These are phyloP conservation scores for Xiphydria camelus DNA, from an alignment of 2,888 invertebrate genomes.

Conservation along the genomic window DNA sequence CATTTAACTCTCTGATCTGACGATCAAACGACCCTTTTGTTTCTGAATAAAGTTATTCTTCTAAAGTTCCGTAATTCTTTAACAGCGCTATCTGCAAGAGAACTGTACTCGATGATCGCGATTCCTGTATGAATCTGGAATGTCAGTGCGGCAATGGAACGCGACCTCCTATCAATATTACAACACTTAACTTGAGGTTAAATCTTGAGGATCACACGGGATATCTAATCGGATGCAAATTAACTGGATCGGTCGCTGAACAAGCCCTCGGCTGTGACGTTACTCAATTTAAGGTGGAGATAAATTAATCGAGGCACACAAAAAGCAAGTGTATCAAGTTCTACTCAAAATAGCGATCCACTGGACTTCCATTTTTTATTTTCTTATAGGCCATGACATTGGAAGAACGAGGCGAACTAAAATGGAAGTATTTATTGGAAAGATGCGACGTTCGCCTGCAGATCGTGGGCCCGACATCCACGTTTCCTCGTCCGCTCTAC, in stretches of 20 bases:
- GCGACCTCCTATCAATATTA: constrained; percentile 38
- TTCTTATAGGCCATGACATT: constrained; percentile 37
- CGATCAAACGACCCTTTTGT: not conserved
- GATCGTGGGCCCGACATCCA: constrained; percentile 45
- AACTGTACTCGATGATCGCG: constrained; percentile 32
- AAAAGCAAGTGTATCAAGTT: not conserved
- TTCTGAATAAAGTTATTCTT: not conserved
- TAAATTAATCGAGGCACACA: not conserved
- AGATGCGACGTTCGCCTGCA: constrained; percentile 48
- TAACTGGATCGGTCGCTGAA: constrained; percentile 45
- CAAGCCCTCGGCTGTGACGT: constrained; percentile 39
- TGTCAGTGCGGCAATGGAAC: constrained; percentile 52
- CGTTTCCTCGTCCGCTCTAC: constrained; percentile 41
- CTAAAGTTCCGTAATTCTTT: not conserved
- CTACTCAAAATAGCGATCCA: constrained; percentile 5
- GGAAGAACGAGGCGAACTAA: constrained; percentile 38
- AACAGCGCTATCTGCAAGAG: constrained; percentile 50
- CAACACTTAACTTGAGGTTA: constrained; percentile 42
- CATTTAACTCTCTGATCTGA: constrained; percentile 4
- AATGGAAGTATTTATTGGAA: constrained; percentile 39
- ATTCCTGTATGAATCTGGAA: constrained; percentile 53
- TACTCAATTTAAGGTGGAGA: constrained; percentile 38
- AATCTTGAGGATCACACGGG: constrained; percentile 52
- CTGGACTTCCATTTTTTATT: constrained; percentile 4
- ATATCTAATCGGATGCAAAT: constrained; percentile 51